Evolutionary conservation across 2,888 invertebrate species (phyloP).

Genomic region (Drosophila tanythrix): DNA sequence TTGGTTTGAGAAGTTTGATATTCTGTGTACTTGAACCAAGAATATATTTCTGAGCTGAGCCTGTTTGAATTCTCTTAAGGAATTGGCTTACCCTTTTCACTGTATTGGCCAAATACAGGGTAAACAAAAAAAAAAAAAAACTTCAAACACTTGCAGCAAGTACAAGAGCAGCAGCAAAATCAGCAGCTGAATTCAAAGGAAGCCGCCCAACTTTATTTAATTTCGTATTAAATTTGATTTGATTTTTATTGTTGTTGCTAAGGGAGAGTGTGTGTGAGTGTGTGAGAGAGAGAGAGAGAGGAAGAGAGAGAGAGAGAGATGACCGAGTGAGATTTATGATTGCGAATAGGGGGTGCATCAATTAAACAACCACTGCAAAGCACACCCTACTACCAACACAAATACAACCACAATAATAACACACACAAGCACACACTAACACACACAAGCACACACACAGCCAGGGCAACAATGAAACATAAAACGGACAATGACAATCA

Average conservation of each 20-base stretch:
- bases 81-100: background rate
- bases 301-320: background rate
- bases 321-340: constrained; percentile 52
- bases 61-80: background rate
- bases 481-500: constrained; percentile 56
- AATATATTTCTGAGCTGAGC: background rate
- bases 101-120: constrained; percentile 3
- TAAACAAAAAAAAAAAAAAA: constrained; percentile 30
- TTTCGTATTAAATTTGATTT: constrained; percentile 72
- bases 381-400: constrained; percentile 21
- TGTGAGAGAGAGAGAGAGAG: background rate
- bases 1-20: background rate
- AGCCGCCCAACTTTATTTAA: constrained; percentile 67
- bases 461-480: constrained; percentile 44
- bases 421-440: background rate
- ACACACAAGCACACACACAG: constrained; percentile 2
- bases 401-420: constrained; percentile 1
- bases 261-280: too few species aligned
- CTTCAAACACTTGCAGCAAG: constrained; percentile 30
- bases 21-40: background rate
- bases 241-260: constrained; percentile 48
- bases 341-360: constrained; percentile 42
- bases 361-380: constrained; percentile 45
- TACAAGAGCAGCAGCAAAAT: constrained; percentile 8
- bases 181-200: constrained; percentile 32